Evolutionary conservation across 2,113 vertebrate genomes (phyloP).

Genomic region (Romanogobio albipinnatus): DNA sequence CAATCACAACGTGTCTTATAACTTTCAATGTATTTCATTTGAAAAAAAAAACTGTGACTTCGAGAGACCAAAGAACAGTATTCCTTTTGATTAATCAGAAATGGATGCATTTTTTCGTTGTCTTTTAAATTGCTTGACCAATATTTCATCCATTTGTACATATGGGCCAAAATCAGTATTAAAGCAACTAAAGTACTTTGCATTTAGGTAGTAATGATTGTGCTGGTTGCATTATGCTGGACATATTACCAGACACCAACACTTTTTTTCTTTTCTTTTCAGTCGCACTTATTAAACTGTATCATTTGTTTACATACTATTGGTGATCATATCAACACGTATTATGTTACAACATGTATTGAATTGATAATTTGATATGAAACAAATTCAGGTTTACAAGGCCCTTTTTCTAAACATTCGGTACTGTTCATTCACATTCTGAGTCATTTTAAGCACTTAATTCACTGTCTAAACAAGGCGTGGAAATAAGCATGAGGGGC

Average conservation of each 20-base stretch:
- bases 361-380: background rate
- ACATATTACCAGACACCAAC: background rate
- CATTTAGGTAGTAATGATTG: background rate
- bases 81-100: background rate
- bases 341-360: background rate
- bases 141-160: conserved; percentile 1
- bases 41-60: conserved; percentile 10
- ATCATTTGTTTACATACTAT: background rate
- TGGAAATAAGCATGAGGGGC: background rate
- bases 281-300: background rate
- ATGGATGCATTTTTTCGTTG: conserved; percentile 49
- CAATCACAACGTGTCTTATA: conserved; percentile 1
- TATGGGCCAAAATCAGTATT: conserved; percentile 36
- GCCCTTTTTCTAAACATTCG: background rate
- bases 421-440: background rate
- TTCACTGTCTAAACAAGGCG: background rate
- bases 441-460: background rate
- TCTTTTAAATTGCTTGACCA: conserved; percentile 11
- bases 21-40: background rate
- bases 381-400: background rate
- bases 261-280: too few relatives aligned
- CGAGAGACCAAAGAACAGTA: conserved; percentile 48
- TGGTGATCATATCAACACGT: background rate
- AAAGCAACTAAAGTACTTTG: conserved; percentile 58
- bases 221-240: background rate